phyloP scores from a whole-genome alignment of 2,888 invertebrate species.

The Lissocephala sabroskyi region DNA sequence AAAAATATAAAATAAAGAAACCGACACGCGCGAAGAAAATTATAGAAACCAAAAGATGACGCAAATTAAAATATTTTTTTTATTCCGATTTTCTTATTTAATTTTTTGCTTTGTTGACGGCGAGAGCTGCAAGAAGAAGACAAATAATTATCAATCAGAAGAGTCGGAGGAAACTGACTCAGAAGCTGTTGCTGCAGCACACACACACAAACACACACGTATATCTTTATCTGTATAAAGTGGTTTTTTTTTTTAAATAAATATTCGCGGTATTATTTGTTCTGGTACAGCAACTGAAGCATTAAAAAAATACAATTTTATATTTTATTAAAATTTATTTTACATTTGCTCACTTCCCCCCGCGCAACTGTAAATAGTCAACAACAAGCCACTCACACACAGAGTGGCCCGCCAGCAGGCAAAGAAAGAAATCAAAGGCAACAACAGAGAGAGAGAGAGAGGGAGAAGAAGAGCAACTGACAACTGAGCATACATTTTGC shows the following conservation, averaged over 20 bases:
- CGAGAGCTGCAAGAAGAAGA: slow-evolving; percentile 19
- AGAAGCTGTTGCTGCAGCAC: too few species aligned
- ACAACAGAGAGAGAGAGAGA: slow-evolving; percentile 8
- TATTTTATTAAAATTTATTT: too few species aligned
- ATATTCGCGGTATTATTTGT: too few species aligned
- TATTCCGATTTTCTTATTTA: slow-evolving; percentile 1
- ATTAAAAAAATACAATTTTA: too few species aligned
- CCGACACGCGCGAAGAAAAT: slow-evolving; percentile 18
- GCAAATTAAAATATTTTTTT: slow-evolving; percentile 4
- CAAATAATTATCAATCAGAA: too few species aligned
- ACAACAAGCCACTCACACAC: not conserved
- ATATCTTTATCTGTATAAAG: too few species aligned
- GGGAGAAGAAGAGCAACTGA: not conserved
- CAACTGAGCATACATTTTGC: not conserved
- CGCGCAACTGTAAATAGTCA: not conserved
- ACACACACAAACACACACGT: too few species aligned
- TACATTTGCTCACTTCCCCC: too few species aligned
- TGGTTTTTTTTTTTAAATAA: too few species aligned
- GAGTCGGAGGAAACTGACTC: too few species aligned
- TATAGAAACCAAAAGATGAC: not conserved
- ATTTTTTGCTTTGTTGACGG: slow-evolving; percentile 10
- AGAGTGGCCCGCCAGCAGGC: not conserved
- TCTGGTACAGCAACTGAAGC: too few species aligned
- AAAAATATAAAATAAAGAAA: slow-evolving; percentile 18
- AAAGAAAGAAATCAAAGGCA: not conserved